Conservation (phyloP, 2,888 invertebrate species). For the Caenorhabditis imperialis region DNA sequence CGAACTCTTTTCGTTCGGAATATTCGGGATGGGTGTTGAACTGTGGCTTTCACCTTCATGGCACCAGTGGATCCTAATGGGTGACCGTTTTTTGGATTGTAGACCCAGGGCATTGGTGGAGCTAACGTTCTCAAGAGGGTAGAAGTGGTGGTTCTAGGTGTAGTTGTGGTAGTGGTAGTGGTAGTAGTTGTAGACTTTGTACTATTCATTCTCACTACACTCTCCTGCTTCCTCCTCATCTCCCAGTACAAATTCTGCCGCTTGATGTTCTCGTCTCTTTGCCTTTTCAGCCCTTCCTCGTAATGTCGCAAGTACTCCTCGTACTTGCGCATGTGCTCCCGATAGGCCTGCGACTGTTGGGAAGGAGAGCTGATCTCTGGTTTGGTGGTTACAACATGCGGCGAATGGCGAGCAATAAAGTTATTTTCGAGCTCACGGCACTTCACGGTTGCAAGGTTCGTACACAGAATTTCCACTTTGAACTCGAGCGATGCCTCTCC, state of each 20-base stretch:
- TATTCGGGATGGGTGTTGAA: constrained; percentile 34
- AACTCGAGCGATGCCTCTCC: constrained; percentile 83
- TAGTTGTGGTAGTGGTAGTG: constrained; percentile 11
- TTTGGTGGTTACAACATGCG: constrained; percentile 43
- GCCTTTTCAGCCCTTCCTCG: constrained; percentile 37
- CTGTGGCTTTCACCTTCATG: constrained; percentile 43
- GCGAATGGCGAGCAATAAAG: constrained; percentile 51
- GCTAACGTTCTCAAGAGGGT: neutral
- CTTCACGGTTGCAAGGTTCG: constrained; percentile 63
- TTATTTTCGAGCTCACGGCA: constrained; percentile 67
- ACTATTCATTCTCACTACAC: neutral
- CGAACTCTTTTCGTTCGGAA: constrained; percentile 29
- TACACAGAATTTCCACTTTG: constrained; percentile 81
- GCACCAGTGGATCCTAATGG: constrained; percentile 28
- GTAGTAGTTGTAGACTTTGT: constrained; percentile 8
- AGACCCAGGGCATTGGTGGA: constrained; percentile 11
- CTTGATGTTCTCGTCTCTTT: constrained; percentile 37
- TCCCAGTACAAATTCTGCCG: constrained; percentile 44
- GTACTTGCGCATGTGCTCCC: constrained; percentile 46
- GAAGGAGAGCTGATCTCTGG: neutral
- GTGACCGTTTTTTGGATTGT: constrained; percentile 22
- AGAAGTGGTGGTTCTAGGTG: constrained; percentile 7
- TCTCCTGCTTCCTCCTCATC: constrained; percentile 29
- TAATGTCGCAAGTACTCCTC: constrained; percentile 45
- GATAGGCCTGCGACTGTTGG: constrained; percentile 37